Evolutionary conservation across 2,113 vertebrate species (phyloP), one percentile per base, ranked within the genome.

Genomic region (Xenopus laevis): DNA sequence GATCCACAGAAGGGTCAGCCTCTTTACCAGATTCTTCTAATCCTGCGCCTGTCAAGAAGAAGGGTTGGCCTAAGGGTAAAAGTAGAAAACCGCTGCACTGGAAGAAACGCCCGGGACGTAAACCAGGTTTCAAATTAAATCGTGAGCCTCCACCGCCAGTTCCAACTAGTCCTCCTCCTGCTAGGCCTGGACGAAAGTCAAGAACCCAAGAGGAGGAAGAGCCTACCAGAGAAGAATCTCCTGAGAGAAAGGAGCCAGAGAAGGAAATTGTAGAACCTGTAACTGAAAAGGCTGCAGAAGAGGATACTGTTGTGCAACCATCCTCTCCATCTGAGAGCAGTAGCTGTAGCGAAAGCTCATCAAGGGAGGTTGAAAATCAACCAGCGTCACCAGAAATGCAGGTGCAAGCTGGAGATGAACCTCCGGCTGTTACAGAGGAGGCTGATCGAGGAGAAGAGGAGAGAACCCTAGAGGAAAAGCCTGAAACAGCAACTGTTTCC

Each of bases 31-130:
- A 84, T 64, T 86, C 84, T 61, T 89, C 92, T 79, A 87, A 89
- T 5, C 94, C 95, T 12, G 92, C 89, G 23, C 95, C 96, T 13
- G 85, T 95, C 83, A 98, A 98, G 79, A 99, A 97, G 92, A 92
- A 93, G 81, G 97, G 97, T 27, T 98, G 97, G 97, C 97, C 97
- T 10, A 99, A 99, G 84, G 97, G 97, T 78, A 98, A 98, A 81
- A 97, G 95, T 84, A 91, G 97, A 33, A 98, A 98, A 77, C 95
- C 96, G 5, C 84, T 95, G 79, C 96, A 97, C 86, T 99, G 96
- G 97, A 98, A 94, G 88, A 95, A 97, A 68, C 91, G 92, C 61
- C 93, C 95, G 20, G 96, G 94, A 4, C 89, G 94, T 68, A 94
- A 95, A 59, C 94, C 95, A 1, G 88, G 93, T 10, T 86, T 92